Base-by-base conservation (phyloP, 2,797 vertebrate genomes). In the Lemur catta region DNA sequence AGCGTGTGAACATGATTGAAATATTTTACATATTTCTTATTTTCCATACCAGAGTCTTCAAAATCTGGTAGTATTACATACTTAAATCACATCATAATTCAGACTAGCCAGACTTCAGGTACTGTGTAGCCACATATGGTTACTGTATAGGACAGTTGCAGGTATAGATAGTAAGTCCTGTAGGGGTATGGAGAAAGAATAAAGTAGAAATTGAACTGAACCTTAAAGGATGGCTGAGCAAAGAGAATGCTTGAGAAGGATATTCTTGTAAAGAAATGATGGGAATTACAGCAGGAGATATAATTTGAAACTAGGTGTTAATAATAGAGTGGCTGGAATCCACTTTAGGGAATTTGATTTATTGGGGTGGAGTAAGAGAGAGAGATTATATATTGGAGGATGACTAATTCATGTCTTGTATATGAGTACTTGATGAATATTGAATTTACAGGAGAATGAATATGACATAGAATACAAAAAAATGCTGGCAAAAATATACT, bases 401-500 rank as follows among this genome's bases (percentile, higher is more conserved):
- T 91, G 28, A n/a, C 65, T 90, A 59, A 71, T 88, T 17, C 7
- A 7, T 87, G 82, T 71, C 35, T 43, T 86, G 14, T 43, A 43
- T 46, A 28, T 46, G 57, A 88, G 41, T 38, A 63, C 13, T 76
- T 93, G 30, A 87, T 93, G 63, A 89, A 38, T 93, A 59, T 46
- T 90, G 41, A 78, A 55, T 75, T 84, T 84, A 38, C 85, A 24
- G 67, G 22, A 89, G 74, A 93, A 61, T 79, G 91, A 84, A 69
- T 87, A 84, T 38, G 7, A 48, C 33, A 24, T 9, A 91, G 61
- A 94, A 30, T 75, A 80, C 82, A 74, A 71, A 95, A 94, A 94
- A 87, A 74, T 93, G 69, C 59, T 87, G 30, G 59, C 50, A 86
- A 18, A 94, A 91, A 71, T 26, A 22, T 57, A 72, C 11, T 67